These are phyloP conservation scores for Xestoiulus laeticollis DNA, from an alignment of 2,888 invertebrate genomes.

Conservation along the genomic window DNA sequence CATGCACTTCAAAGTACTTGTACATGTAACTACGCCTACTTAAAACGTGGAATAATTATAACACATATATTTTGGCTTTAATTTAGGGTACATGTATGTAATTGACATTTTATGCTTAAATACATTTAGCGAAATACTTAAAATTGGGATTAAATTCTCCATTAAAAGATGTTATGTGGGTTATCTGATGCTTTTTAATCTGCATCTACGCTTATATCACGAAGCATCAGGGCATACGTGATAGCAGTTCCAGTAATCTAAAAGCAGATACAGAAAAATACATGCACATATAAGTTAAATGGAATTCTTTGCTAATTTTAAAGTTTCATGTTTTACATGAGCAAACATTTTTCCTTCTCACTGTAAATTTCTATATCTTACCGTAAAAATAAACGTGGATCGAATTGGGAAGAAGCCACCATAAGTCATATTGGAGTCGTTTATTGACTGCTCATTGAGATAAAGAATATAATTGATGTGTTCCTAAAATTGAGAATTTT, in stretches of 20 bases:
- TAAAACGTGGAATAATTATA: too few species aligned
- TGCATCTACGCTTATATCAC: neutral
- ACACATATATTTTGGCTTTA: too few species aligned
- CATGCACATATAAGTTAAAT: neutral
- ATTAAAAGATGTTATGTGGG: neutral
- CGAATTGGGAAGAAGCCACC: neutral
- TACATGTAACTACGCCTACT: too few species aligned
- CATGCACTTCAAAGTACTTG: too few species aligned
- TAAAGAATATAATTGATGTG: neutral
- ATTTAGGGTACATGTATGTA: too few species aligned
- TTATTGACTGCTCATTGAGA: neutral
- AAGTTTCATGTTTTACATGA: too few species aligned
- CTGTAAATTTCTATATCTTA: neutral
- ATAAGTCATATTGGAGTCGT: neutral
- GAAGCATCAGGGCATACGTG: neutral
- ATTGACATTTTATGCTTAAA: too few species aligned
- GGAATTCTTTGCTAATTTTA: neutral
- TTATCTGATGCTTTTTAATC: neutral
- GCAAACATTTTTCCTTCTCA: too few species aligned
- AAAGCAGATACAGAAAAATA: neutral
- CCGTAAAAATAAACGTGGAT: neutral
- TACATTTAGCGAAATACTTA: too few species aligned
- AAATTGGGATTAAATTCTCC: neutral
- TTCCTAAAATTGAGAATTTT: neutral
- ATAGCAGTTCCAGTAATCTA: neutral